A percentile compares a stretch with the other conserved stretches of the same genome.
Evolutionary conservation across 2,113 vertebrate species (phyloP).

Genomic region (Oncorhynchus tshawytscha): DNA sequence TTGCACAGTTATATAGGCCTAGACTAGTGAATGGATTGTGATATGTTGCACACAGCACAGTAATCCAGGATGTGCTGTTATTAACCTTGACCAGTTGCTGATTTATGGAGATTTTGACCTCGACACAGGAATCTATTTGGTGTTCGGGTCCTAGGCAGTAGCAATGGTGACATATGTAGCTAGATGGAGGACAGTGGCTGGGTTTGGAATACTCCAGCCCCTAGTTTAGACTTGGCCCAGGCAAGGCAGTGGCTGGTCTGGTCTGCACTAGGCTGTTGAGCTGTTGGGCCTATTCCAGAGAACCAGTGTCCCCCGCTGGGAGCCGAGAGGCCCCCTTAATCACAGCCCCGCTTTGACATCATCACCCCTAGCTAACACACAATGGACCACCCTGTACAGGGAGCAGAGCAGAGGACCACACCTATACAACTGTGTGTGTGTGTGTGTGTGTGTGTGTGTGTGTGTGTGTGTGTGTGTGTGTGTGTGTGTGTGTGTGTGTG

Average conservation of each 20-base stretch:
- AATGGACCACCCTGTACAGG: background rate
- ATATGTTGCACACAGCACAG: no score
- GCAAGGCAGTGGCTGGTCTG: constrained; percentile 11
- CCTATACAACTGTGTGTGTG: background rate
- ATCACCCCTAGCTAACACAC: background rate
- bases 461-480: no score
- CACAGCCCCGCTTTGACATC: constrained; percentile 27
- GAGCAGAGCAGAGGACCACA: constrained; percentile 17
- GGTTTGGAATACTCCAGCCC: no score
- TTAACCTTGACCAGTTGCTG: no score
- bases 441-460: no score
- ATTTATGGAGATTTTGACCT: no score
- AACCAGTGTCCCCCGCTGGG: constrained; percentile 29
- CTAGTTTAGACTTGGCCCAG: background rate
- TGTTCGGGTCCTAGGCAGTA: background rate
- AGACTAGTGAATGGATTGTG: no score
- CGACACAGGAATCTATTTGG: background rate
- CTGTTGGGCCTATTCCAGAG: constrained; percentile 34
- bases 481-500: no score
- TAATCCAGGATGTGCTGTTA: no score
- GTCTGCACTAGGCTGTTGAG: constrained; percentile 33
- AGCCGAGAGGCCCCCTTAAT: constrained; percentile 36
- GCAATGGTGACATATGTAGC: background rate
- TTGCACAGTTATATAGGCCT: no score
- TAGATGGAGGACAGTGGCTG: background rate